These are phyloP conservation scores for Turdus rufiventris DNA, from an alignment of 2,113 vertebrate genomes.

Conservation along the genomic window DNA sequence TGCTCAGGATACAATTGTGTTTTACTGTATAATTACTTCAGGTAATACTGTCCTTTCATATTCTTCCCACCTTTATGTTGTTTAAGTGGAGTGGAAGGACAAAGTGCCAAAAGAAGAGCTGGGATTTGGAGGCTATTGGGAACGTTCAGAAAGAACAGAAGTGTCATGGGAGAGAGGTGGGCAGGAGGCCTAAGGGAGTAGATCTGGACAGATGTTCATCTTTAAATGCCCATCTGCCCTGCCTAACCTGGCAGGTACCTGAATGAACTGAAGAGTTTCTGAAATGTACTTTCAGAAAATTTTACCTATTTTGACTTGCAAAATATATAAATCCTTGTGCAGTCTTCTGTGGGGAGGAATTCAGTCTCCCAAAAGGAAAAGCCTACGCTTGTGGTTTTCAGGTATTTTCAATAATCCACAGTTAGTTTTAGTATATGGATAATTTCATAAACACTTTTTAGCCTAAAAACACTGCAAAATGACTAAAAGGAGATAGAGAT, in stretches of 20 bases:
- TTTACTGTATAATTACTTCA: background rate
- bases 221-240: background rate
- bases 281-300: background rate
- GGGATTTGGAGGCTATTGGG: background rate
- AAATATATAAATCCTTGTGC: background rate
- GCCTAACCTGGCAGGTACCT: fast-evolving
- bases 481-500: background rate
- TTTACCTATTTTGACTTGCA: background rate
- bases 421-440: background rate
- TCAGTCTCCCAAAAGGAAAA: background rate
- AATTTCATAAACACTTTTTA: background rate
- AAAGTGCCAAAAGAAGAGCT: background rate
- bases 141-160: background rate
- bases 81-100: background rate
- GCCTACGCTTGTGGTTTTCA: background rate
- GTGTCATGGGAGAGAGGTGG: background rate
- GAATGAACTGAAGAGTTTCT: background rate
- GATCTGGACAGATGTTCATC: background rate
- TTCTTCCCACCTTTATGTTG: background rate
- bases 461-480: background rate
- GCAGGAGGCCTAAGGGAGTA: background rate
- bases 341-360: background rate
- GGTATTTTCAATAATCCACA: background rate
- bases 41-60: background rate
- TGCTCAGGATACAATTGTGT: background rate